phyloP scores from a whole-genome alignment of 2,113 vertebrate species.

The Channa argus region DNA sequence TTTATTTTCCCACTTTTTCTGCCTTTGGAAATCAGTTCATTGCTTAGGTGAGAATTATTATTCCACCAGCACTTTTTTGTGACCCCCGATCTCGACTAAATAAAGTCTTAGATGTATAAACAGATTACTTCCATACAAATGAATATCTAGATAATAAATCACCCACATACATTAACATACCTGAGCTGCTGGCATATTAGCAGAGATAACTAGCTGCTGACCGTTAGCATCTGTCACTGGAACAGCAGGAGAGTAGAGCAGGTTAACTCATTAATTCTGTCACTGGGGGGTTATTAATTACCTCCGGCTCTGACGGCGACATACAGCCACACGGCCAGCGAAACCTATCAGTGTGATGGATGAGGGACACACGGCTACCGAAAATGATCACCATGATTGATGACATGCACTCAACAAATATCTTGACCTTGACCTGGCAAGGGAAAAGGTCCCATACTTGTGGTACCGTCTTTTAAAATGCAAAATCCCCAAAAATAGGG shows the following conservation, averaged over 20 bases:
- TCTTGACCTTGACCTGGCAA: slow-evolving; percentile 79
- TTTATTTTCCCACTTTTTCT: slow-evolving; percentile 9
- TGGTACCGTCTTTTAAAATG: slow-evolving; percentile 47
- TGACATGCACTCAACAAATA: slow-evolving; percentile 71
- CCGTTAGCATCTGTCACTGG: slow-evolving; percentile 73
- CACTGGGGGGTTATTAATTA: slow-evolving; percentile 75
- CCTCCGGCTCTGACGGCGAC: slow-evolving; percentile 66
- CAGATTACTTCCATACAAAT: background rate
- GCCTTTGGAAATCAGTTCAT: slow-evolving; percentile 29
- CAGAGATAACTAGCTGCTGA: slow-evolving; percentile 69
- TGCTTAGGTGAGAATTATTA: slow-evolving; percentile 49
- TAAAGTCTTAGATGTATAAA: background rate
- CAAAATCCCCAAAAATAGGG: slow-evolving; percentile 36
- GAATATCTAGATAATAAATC: slow-evolving; percentile 27
- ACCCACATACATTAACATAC: slow-evolving; percentile 42
- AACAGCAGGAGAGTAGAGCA: slow-evolving; percentile 79
- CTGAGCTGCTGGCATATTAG: slow-evolving; percentile 55
- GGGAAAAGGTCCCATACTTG: slow-evolving; percentile 32
- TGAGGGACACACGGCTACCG: slow-evolving; percentile 82
- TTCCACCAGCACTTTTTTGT: slow-evolving; percentile 40
- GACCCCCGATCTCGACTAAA: too few relatives aligned
- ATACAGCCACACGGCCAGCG: slow-evolving; percentile 69
- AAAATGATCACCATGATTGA: slow-evolving; percentile 81
- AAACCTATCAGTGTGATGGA: slow-evolving; percentile 80
- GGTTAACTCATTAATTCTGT: slow-evolving; percentile 80